These are phyloP conservation scores for Chromobotia macracanthus DNA, from an alignment of 2,797 vertebrate genomes.

Conservation along the genomic window DNA sequence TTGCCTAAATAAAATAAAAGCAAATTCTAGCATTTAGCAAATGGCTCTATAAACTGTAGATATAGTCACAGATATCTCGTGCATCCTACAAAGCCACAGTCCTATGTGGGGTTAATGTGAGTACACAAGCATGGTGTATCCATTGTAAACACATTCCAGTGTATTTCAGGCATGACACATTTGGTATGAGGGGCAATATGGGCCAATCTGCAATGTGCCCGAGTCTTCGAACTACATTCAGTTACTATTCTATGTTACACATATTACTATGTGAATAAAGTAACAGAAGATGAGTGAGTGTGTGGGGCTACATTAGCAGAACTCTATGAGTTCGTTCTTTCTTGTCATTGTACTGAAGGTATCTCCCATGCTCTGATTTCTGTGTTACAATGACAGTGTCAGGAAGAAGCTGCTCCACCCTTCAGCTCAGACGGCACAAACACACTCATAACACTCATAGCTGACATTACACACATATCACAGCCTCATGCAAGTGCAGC, in stretches of 20 bases:
- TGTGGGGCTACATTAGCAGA: too few species aligned
- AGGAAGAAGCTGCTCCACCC: constrained; percentile 19
- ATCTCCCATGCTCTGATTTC: neutral
- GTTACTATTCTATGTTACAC: neutral
- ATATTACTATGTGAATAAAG: too few species aligned
- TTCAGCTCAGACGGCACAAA: constrained; percentile 28
- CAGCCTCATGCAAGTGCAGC: constrained; percentile 44
- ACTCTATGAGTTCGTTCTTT: neutral
- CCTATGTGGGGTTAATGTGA: neutral
- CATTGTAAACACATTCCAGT: constrained; percentile 43
- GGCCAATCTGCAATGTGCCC: constrained; percentile 35
- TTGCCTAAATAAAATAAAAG: too few species aligned
- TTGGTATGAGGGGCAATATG: constrained; percentile 43
- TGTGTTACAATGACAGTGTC: constrained; percentile 11
- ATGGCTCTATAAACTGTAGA: neutral
- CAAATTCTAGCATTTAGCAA: neutral
- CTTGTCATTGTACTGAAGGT: neutral
- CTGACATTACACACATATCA: constrained; percentile 55
- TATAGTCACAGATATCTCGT: too few species aligned
- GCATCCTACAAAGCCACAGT: neutral
- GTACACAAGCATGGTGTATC: constrained; percentile 17
- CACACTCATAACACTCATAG: constrained; percentile 51
- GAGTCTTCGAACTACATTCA: neutral
- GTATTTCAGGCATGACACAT: constrained; percentile 43
- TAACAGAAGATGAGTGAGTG: too few species aligned